These are phyloP conservation scores for Mormyrus hasselquistii DNA, from an alignment of 2,797 vertebrate species.

Conservation along the genomic window DNA sequence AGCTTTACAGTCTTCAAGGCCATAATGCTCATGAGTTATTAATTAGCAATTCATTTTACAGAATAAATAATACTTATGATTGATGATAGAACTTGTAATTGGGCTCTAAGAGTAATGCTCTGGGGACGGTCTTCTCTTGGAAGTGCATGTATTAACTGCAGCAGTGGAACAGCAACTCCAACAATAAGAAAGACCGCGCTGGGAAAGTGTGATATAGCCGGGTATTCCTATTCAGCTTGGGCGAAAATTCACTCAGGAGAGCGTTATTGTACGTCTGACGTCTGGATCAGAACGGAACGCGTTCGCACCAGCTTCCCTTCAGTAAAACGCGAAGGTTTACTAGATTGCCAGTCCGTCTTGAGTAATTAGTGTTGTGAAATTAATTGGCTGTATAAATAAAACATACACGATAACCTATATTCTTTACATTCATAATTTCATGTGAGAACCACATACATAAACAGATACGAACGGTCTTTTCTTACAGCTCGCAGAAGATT, in stretches of 20 bases:
- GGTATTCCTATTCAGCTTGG: slow-evolving; percentile 40
- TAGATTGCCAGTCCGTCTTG: background rate
- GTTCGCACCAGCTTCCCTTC: background rate
- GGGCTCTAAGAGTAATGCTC: slow-evolving; percentile 83
- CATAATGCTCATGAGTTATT: slow-evolving; percentile 99
- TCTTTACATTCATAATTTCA: background rate
- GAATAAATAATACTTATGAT: slow-evolving; percentile 99
- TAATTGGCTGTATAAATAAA: background rate
- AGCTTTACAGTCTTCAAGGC: slow-evolving; percentile 89
- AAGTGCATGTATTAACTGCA: slow-evolving; percentile 69
- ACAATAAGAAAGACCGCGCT: slow-evolving; percentile 50
- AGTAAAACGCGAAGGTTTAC: background rate
- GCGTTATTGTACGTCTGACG: background rate
- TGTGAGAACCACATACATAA: background rate
- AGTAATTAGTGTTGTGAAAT: background rate
- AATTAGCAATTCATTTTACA: slow-evolving; percentile 99
- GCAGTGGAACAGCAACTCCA: slow-evolving; percentile 66
- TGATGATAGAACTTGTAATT: slow-evolving; percentile 99
- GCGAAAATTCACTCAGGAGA: slow-evolving; percentile 23
- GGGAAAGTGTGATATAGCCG: slow-evolving; percentile 51
- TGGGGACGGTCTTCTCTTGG: slow-evolving; percentile 73
- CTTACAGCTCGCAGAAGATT: background rate
- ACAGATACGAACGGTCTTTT: background rate
- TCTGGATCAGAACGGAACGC: background rate
- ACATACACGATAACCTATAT: background rate